phyloP scores from a whole-genome alignment of 2,797 vertebrate genomes.

The Eulemur mongoz region DNA sequence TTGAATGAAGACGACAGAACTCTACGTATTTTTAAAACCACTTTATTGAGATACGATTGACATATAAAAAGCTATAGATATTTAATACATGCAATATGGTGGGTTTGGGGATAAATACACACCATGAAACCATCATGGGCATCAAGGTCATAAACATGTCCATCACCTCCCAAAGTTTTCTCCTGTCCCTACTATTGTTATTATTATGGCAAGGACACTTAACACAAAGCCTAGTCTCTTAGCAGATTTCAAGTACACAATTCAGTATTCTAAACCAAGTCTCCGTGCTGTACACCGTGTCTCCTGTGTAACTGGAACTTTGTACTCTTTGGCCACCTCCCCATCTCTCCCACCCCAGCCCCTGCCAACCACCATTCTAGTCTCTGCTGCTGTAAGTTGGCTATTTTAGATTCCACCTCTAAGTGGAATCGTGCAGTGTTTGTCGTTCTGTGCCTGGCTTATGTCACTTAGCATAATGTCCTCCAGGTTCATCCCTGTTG shows the following conservation, averaged over 20 bases:
- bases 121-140: not conserved
- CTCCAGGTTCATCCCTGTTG: not conserved
- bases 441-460: not conserved
- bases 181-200: not conserved
- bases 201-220: not conserved
- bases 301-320: not conserved
- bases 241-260: not conserved
- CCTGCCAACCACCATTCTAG: not conserved
- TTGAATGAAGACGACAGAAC: not conserved
- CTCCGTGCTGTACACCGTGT: accelerated
- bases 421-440: not conserved
- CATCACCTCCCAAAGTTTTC: not conserved
- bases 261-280: not conserved
- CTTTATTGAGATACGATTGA: not conserved
- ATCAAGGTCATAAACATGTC: too few species aligned
- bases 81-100: not conserved
- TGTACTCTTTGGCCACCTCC: not conserved
- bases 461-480: not conserved
- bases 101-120: too few species aligned
- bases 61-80: not conserved
- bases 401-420: not conserved
- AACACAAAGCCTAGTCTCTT: not conserved
- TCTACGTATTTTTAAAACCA: not conserved
- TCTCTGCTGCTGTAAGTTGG: not conserved
- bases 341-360: not conserved